Evolutionary conservation across 2,113 vertebrate genomes (phyloP).

Genomic region (Rallus limicola): DNA sequence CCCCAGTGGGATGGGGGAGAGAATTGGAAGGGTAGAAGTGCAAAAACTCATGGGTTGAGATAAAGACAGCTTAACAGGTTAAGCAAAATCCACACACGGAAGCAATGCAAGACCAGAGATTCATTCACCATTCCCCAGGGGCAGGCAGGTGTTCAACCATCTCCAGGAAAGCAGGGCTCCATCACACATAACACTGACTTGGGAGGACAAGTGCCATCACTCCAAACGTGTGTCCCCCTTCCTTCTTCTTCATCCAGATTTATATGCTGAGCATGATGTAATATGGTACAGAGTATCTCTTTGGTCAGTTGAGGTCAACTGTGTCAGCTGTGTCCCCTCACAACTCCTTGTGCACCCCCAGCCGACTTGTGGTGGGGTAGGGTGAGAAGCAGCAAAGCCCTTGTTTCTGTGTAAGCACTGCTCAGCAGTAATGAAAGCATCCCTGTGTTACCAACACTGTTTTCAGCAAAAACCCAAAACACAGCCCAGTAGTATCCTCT

Average conservation of each 20-base stretch:
- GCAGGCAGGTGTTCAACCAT: neutral
- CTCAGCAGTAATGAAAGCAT: neutral
- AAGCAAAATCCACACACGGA: neutral
- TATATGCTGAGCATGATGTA: neutral
- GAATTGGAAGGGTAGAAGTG: neutral
- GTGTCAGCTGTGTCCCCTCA: neutral
- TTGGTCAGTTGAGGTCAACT: neutral
- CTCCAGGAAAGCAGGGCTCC: neutral
- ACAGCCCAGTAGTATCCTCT: accelerated
- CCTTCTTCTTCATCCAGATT: neutral
- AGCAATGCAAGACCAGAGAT: neutral
- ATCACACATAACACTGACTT: accelerated
- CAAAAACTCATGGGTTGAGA: neutral
- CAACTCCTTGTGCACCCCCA: neutral
- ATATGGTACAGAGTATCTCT: neutral
- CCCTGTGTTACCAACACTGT: neutral
- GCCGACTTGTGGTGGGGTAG: no score
- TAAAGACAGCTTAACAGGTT: neutral
- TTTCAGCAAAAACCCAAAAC: neutral
- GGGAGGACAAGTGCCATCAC: neutral
- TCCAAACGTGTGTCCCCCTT: accelerated
- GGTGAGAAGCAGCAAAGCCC: no score
- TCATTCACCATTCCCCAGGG: accelerated
- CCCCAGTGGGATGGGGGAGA: neutral
- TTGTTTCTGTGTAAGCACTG: neutral